Evolutionary conservation across 2,888 invertebrate genomes (phyloP), one percentile per base, ranked within the genome.

Genomic region (Hybos culiciformis): DNA sequence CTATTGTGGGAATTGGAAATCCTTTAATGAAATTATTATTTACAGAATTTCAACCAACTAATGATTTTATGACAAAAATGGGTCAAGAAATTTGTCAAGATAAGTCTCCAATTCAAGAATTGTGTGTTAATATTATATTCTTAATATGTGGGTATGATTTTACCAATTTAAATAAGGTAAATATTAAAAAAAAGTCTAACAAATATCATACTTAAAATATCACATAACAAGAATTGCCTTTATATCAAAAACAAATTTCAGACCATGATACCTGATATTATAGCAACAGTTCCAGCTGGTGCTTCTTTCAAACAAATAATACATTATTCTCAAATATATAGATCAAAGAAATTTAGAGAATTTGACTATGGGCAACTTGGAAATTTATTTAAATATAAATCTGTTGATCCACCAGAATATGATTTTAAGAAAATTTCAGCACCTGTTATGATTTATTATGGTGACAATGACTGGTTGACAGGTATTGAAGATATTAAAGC

Each of bases 61-160:
- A 55, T 39, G 58, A 56, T 0, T 58, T 78, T 2, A 55, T 70
- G 47, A 59, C 65, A 4, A 59, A 66, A 0, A 59, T 72, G 41
- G 74, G 74, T 4, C 58, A 69, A 45, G 47, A 60, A 0, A 41
- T 2, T 51, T 80, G 80, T 53, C 54, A 58, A 43, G 54, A 53
- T 3, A 48, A 38, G 3, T 60, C 59, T 0, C 45, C 47, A 5
- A 53, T 53, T 19, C 53, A 52, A 4, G 58, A 65, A 2, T 48
- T 82, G 17, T 84, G 84, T 61, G 69, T 70, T 44, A 79, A 78
- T 53, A 61, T 77, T n/a, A 54, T 82, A 11, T 81, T 82, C 61
- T 60, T 83, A 6, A 59, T 60, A 36, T 56, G 56, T 42, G 74
- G 74, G 18, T 69, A 61, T 46, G 63, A 70, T 49, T 56, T 61